A percentile compares a stretch with the other conserved stretches of the same genome.
phyloP scores from a whole-genome alignment of 2,797 vertebrate species.

The Halcyon chelicuti region DNA sequence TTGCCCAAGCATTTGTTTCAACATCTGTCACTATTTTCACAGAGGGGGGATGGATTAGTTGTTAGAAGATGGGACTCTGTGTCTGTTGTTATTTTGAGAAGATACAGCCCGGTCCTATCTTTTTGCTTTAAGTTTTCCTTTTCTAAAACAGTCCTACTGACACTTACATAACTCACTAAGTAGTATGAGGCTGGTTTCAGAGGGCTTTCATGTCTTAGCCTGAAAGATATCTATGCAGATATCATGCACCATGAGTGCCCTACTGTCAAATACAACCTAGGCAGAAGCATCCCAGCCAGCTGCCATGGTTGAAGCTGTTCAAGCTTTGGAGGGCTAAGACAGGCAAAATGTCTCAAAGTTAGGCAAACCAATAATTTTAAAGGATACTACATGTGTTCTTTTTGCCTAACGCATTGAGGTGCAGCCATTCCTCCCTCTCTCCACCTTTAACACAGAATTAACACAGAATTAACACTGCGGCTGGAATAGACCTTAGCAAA shows the following conservation, averaged over 20 bases:
- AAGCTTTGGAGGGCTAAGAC: neutral
- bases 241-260: neutral
- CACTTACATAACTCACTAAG: constrained; percentile 24
- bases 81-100: constrained; percentile 36
- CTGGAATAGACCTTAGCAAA: too few relatives aligned
- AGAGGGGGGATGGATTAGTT: neutral
- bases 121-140: constrained; percentile 11
- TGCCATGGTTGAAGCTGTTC: neutral
- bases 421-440: neutral
- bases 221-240: neutral
- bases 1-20: constrained; percentile 40
- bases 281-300: neutral
- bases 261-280: neutral
- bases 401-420: neutral
- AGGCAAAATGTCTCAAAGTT: neutral
- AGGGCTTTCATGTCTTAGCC: neutral
- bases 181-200: neutral
- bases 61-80: neutral
- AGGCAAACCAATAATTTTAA: neutral
- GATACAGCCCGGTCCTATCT: neutral
- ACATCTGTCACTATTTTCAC: constrained; percentile 43
- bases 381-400: neutral
- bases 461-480: too few relatives aligned
- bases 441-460: too few relatives aligned
- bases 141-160: neutral